Percentiles rank a stretch among this genome's conserved stretches.
Evolutionary conservation across 2,113 vertebrate genomes (phyloP).

Genomic region (Malurus cyaneus): DNA sequence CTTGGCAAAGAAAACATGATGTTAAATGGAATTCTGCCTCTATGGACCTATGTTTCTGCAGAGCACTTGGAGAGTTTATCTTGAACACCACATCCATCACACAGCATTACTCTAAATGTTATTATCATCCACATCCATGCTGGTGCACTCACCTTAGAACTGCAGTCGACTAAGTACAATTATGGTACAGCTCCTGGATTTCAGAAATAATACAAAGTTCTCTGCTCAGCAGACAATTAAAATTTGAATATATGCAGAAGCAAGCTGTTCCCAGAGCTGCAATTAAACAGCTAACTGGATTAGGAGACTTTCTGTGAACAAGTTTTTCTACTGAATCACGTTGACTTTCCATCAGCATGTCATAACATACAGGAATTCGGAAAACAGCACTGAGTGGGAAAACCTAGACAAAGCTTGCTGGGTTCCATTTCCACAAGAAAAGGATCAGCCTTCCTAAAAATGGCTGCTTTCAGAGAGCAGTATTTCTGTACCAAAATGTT

Average conservation of each 20-base stretch:
- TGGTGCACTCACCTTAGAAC: neutral
- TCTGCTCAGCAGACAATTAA: conserved; percentile 9
- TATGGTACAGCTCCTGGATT: neutral
- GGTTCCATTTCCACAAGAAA: neutral
- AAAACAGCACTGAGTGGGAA: neutral
- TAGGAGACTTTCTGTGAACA: neutral
- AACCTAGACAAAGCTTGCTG: neutral
- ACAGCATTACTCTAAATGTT: neutral
- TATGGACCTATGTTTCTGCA: neutral
- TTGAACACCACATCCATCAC: neutral
- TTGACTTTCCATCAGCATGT: neutral
- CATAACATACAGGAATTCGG: neutral
- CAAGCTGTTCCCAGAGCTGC: neutral
- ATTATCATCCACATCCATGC: neutral
- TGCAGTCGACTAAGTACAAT: neutral
- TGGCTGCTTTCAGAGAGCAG: neutral
- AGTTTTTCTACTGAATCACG: conserved; percentile 33
- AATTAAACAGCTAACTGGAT: conserved; percentile 9
- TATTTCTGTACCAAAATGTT: neutral
- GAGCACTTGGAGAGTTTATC: neutral
- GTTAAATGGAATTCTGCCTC: neutral
- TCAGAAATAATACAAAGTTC: neutral
- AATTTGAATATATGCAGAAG: conserved; percentile 37
- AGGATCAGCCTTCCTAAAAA: neutral
- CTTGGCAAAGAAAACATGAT: neutral